Conservation (phyloP, 2,113 vertebrate genomes). For the Rhodinocichla rosea region DNA sequence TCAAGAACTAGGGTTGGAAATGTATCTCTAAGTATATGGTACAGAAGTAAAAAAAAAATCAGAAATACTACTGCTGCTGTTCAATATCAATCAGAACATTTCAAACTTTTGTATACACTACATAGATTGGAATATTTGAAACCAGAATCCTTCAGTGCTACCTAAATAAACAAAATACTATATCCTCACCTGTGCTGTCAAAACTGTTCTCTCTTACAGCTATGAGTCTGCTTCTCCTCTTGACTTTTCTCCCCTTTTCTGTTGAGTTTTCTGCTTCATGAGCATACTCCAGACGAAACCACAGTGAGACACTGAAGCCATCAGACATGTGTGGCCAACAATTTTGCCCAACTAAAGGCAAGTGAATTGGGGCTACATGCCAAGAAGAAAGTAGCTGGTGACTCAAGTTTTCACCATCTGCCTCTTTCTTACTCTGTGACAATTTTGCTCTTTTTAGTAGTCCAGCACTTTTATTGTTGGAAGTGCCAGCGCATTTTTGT, state of each 20-base stretch:
- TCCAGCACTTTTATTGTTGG: slow-evolving; percentile 63
- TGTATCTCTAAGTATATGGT: neutral
- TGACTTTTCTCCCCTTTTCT: slow-evolving; percentile 73
- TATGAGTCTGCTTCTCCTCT: slow-evolving; percentile 55
- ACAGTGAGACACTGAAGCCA: slow-evolving; percentile 92
- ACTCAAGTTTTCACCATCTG: slow-evolving; percentile 63
- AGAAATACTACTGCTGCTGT: neutral
- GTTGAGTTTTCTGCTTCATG: slow-evolving; percentile 31
- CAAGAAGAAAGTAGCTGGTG: slow-evolving; percentile 87
- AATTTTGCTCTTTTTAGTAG: slow-evolving; percentile 73
- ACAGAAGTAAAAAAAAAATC: neutral
- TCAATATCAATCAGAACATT: neutral
- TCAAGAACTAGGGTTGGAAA: neutral
- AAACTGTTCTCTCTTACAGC: slow-evolving; percentile 60
- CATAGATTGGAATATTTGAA: neutral
- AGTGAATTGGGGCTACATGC: slow-evolving; percentile 88
- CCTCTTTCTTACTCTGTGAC: slow-evolving; percentile 75
- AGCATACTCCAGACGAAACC: slow-evolving; percentile 78
- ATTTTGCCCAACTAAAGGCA: slow-evolving; percentile 92
- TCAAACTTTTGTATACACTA: neutral
- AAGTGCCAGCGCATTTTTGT: slow-evolving; percentile 69
- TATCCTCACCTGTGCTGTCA: slow-evolving; percentile 72
- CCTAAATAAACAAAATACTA: neutral
- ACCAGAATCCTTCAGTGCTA: neutral
- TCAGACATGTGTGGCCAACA: slow-evolving; percentile 97